Percentiles rank a stretch among this genome's conserved stretches.
Conservation (phyloP, 2,113 vertebrate species). For the Spea bombifrons region DNA sequence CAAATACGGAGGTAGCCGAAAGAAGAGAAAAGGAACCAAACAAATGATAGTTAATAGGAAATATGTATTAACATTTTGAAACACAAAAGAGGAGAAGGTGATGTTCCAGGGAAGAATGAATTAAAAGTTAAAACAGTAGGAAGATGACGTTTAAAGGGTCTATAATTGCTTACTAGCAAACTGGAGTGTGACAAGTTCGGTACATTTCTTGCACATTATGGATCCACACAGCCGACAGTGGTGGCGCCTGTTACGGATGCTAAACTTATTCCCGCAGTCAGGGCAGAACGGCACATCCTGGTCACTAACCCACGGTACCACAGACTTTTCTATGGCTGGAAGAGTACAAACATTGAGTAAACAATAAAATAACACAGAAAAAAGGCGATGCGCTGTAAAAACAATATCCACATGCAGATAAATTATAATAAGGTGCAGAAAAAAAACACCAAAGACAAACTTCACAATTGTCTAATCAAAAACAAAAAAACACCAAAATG, state of each 20-base stretch:
- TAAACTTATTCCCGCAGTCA: slow-evolving; percentile 92
- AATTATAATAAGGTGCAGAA: too few relatives aligned
- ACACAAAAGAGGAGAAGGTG: neutral
- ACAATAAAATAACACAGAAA: too few relatives aligned
- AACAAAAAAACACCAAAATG: too few relatives aligned
- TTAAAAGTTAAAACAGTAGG: neutral
- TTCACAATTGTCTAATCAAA: too few relatives aligned
- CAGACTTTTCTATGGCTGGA: slow-evolving; percentile 87
- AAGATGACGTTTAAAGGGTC: neutral
- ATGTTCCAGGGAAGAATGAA: too few relatives aligned
- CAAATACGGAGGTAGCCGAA: too few relatives aligned
- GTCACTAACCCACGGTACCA: slow-evolving; percentile 95
- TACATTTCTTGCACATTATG: slow-evolving; percentile 94
- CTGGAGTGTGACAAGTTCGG: slow-evolving; percentile 82
- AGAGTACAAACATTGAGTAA: slow-evolving; percentile 32
- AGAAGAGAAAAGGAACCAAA: too few relatives aligned
- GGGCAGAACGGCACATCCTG: slow-evolving; percentile 96
- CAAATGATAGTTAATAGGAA: too few relatives aligned
- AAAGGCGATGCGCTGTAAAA: too few relatives aligned
- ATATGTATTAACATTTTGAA: too few relatives aligned
- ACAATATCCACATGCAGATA: too few relatives aligned
- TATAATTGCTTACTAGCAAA: slow-evolving; percentile 77
- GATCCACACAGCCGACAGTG: slow-evolving; percentile 97
- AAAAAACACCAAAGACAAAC: too few relatives aligned
- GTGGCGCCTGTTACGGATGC: slow-evolving; percentile 88